A percentile compares a stretch with the other conserved stretches of the same genome.
Conservation (phyloP, 1,140 invertebrate species). For the Orius insidiosus region DNA sequence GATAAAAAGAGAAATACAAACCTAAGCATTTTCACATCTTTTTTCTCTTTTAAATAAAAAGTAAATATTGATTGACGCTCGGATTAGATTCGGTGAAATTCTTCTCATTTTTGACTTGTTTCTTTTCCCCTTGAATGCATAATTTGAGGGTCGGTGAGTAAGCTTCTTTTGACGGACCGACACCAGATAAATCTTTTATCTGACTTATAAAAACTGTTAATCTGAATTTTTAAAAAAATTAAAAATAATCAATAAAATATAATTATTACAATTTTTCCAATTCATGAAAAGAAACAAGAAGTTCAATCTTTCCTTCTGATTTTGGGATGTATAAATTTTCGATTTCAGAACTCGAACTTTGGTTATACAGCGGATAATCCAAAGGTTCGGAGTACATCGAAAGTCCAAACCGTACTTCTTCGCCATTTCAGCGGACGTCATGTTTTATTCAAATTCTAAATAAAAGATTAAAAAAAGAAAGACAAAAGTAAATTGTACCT, state of each 20-base stretch:
- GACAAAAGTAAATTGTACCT: no score
- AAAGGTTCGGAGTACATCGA: slow-evolving; percentile 6
- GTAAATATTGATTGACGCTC: slow-evolving; percentile 8
- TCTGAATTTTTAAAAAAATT: not conserved
- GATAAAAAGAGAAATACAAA: no score
- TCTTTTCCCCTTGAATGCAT: slow-evolving; percentile 5
- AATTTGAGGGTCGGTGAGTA: slow-evolving; percentile 7
- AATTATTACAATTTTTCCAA: no score
- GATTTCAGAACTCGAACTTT: no score
- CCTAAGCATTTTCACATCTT: not conserved
- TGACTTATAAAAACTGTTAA: slow-evolving; percentile 3
- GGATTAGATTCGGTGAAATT: not conserved
- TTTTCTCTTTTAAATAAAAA: slow-evolving; percentile 8
- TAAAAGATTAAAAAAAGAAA: no score
- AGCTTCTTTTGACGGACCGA: slow-evolving; percentile 1
- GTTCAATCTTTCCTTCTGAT: no score
- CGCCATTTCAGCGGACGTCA: slow-evolving; percentile 6
- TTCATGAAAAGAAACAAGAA: no score
- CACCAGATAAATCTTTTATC: slow-evolving; percentile 2
- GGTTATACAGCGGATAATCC: no score
- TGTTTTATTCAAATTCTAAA: not conserved
- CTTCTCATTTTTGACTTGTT: slow-evolving; percentile 4
- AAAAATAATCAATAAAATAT: no score
- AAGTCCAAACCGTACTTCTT: slow-evolving; percentile 10
- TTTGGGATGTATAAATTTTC: no score